Evolutionary conservation across 1,140 invertebrate genomes (phyloP), one percentile per base, ranked within the genome.

Genomic region (Nixonia krombeini): DNA sequence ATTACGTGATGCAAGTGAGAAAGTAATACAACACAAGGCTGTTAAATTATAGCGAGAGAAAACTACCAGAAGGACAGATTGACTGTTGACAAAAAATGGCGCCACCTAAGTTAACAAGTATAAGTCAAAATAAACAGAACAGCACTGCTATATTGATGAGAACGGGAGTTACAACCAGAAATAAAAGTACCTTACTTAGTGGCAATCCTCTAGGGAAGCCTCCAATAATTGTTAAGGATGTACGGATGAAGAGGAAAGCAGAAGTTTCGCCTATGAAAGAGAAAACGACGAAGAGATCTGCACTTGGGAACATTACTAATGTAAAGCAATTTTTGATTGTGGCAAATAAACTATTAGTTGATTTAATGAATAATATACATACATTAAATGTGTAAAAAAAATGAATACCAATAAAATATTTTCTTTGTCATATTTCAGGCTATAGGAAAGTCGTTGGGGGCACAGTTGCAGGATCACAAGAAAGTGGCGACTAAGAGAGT

Each of bases 221-320:
- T 13, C 31, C 72, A 21, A 8, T 71, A n/a, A 55, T 58, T 23
- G n/a, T 74, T 10, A 33, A 42, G 7, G 83, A 86, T 56, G 31
- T 75, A 3, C 75, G 84, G 28, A 62, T 74, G 2, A 88, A 88
- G 65, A 68, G 87, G 33, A 88, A 88, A 79, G 86, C 87, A 0
- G 87, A 87, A 12, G 79, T 78, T 26, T 87, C 86, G 0, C 86
- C 86, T 1, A 42, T 77, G 1, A 83, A 85, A 40, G 80, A 82
- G 2, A 84, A 80, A 80, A 76, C 62, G 15, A 71, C 73, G n/a
- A 94, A 93, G 77, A 84, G 91, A 73, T 89, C 89, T 47, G 91
- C 91, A 1, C 89, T 94, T 70, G 91, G 90, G 61, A 92, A 94
- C 73, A 88, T 94, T 38, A 93, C 92, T 2, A 94, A 93, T 86